Evolutionary conservation across 2,888 invertebrate genomes (phyloP).

Genomic region (Andrena flavipes): DNA sequence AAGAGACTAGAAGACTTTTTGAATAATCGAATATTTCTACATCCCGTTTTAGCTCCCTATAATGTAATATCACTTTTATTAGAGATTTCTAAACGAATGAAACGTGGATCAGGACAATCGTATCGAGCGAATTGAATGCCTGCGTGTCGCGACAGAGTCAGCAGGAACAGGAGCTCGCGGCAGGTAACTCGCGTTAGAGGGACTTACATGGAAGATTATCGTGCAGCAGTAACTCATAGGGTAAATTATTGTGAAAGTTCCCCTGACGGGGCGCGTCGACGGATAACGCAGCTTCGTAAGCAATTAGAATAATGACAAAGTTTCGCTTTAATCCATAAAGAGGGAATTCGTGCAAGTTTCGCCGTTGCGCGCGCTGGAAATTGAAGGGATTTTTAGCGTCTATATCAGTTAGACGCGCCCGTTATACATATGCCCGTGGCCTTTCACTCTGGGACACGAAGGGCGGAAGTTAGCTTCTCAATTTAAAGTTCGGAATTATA

Average conservation of each 20-base stretch:
- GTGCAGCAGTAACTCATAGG: slow-evolving; percentile 56
- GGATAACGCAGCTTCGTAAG: slow-evolving; percentile 60
- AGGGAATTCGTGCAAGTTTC: slow-evolving; percentile 57
- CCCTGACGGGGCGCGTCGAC: slow-evolving; percentile 46
- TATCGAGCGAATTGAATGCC: slow-evolving; percentile 17
- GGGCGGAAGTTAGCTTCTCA: slow-evolving; percentile 47
- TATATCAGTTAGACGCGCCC: slow-evolving; percentile 14
- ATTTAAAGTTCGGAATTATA: slow-evolving; percentile 57
- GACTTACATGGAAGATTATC: slow-evolving; percentile 53
- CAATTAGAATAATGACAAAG: slow-evolving; percentile 79
- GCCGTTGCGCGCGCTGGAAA: slow-evolving; percentile 49
- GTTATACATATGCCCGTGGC: slow-evolving; percentile 28
- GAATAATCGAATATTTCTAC: no score
- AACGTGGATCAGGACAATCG: background rate
- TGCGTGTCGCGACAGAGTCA: background rate
- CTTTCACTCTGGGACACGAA: slow-evolving; percentile 20
- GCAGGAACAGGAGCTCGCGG: background rate
- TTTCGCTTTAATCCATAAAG: slow-evolving; percentile 72
- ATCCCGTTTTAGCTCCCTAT: no score
- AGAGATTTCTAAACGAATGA: background rate
- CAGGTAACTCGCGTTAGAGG: slow-evolving; percentile 10
- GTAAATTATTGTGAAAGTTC: slow-evolving; percentile 66
- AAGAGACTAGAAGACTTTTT: no score
- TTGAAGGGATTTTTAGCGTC: slow-evolving; percentile 64
- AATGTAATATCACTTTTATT: no score